Evolutionary conservation across 2,888 invertebrate genomes (phyloP), one percentile per base, ranked within the genome.

Genomic region (Drosophila austrosaltans): DNA sequence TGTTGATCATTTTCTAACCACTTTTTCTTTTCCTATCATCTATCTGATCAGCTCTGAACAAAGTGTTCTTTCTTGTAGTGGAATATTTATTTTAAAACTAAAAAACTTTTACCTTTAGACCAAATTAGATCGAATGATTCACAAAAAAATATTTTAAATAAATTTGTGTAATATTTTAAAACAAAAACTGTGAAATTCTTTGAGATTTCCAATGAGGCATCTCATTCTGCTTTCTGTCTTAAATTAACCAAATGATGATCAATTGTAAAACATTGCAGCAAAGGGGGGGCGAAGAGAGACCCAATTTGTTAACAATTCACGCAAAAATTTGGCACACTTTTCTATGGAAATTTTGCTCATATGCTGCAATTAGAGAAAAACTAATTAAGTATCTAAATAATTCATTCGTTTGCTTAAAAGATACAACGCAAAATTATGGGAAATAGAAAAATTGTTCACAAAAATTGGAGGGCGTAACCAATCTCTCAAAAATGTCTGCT

Each of bases 401-500:
- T 70, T 83, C 63, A 72, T 64, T 58, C 66, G 20, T 5, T 6
- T n/a, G 25, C 16, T 44, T 59, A 59, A 54, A 12, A 22, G 16
- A 36, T 28, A 28, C 16, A 28, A 36, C 30, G 12, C 25, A n/a
- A 42, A 60, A 66, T 83, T 65, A 65, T 72, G 77, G 83, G 60
- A 67, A 58, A 53, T 58, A 54, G 62, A 36, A 64, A 61, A 8
- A 62, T 54, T 16, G 16, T 53, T 39, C 73, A 25, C 12, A 25
- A 48, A 75, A 61, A 64, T 61, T 61, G 69, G 48, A 72, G 80
- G 78, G 85, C 77, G 82, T 83, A 44, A 71, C 73, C 59, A 70
- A 78, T 74, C 22, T 32, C 36, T 16, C 12, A 36, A 39, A 39
- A 44, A 8, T 63, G 59, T 66, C 60, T 63, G 63, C 67, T 48